phyloP scores from a whole-genome alignment of 2,888 invertebrate genomes.

The Caradrina kadenii region DNA sequence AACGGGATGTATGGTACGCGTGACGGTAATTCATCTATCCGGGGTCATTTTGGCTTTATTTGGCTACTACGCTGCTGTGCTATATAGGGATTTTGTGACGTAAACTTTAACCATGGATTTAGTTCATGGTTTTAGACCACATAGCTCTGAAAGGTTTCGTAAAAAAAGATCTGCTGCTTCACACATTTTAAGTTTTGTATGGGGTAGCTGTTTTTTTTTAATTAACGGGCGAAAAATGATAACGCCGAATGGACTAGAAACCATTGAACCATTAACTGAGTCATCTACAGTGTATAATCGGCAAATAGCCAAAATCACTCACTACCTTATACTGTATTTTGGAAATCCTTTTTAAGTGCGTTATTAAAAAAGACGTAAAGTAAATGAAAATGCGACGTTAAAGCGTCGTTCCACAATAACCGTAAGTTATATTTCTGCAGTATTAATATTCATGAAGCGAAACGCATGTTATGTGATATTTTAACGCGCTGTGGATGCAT shows the following conservation, averaged over 20 bases:
- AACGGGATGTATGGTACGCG: slow-evolving; percentile 69
- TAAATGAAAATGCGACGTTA: slow-evolving; percentile 47
- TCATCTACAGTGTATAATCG: neutral
- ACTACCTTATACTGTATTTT: slow-evolving; percentile 10
- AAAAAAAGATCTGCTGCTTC: no score
- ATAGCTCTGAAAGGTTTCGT: no score
- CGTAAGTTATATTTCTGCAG: slow-evolving; percentile 50
- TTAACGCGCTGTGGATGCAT: slow-evolving; percentile 57
- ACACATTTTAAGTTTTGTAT: no score
- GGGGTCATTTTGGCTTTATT: neutral
- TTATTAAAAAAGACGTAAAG: slow-evolving; percentile 37
- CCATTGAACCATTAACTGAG: no score
- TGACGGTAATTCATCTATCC: slow-evolving; percentile 33
- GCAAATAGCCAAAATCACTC: slow-evolving; percentile 8
- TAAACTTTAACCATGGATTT: no score
- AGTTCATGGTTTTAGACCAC: no score
- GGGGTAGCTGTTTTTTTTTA: no score
- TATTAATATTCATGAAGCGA: slow-evolving; percentile 63
- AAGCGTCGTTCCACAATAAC: slow-evolving; percentile 45
- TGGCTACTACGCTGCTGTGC: neutral
- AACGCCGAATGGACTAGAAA: no score
- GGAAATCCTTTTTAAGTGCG: slow-evolving; percentile 27
- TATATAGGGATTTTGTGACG: neutral
- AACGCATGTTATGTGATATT: slow-evolving; percentile 60
- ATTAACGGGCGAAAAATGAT: no score